Evolutionary conservation across 2,888 invertebrate species (phyloP).

Genomic region (Oeneis ivallda): DNA sequence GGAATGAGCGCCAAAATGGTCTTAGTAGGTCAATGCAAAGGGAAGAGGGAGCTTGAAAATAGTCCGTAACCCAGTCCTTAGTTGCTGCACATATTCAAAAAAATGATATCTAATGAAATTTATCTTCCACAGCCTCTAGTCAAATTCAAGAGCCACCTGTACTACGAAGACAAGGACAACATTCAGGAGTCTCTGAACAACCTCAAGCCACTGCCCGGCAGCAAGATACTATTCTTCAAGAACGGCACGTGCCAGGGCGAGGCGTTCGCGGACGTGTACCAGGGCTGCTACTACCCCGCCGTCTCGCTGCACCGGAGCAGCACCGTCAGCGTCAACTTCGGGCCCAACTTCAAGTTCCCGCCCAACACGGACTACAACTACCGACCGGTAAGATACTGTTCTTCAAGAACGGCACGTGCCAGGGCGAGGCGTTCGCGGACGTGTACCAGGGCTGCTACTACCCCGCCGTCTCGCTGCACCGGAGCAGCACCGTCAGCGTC

Average conservation of each 20-base stretch:
- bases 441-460: constrained; percentile 92
- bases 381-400: constrained; percentile 86
- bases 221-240: constrained; percentile 93
- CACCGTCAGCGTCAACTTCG: constrained; percentile 96
- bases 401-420: too few relatives aligned
- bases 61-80: too few relatives aligned
- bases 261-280: constrained; percentile 92
- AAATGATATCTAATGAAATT: too few relatives aligned
- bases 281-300: constrained; percentile 96
- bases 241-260: constrained; percentile 96
- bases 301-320: constrained; percentile 95
- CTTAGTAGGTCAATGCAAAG: too few relatives aligned
- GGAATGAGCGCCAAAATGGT: too few relatives aligned
- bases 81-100: too few relatives aligned
- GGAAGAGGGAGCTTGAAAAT: too few relatives aligned
- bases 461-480: constrained; percentile 96
- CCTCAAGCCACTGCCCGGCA: constrained; percentile 87
- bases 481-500: constrained; percentile 93
- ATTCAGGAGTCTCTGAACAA: constrained; percentile 92
- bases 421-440: too few relatives aligned
- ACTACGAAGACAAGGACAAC: constrained; percentile 99
- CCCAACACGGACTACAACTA: constrained; percentile 84
- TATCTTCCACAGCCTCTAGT: constrained; percentile 88
- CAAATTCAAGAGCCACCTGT: constrained; percentile 98
- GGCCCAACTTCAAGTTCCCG: constrained; percentile 94